Evolutionary conservation across 1,140 invertebrate genomes (phyloP), one percentile per base, ranked within the genome.

Genomic region (Drosophila quadrilineata): DNA sequence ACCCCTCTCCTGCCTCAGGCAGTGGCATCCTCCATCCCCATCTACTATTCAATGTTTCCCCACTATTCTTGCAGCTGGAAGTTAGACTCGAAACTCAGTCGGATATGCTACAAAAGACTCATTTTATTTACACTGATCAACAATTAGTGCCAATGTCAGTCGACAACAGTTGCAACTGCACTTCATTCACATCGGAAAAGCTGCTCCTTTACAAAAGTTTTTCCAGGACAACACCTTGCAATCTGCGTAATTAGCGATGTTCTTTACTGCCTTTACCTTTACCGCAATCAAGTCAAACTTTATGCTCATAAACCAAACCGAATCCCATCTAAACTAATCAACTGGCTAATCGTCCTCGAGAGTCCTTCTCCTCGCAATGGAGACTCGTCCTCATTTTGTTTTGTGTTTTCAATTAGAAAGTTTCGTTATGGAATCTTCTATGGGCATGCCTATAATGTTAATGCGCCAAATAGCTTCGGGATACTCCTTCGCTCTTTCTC

Each of bases 121-220:
- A 66, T 60, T 46, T 33, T 49, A 63, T 54, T 45, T 62, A 67
- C 52, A 54, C 52, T 24, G 14, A n/a, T 2, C 52, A 31, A 22
- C 52, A 54, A 21, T 9, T n/a, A 9, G 10, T 26, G n/a, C n/a
- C n/a, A n/a, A n/a, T 10, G 2, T 28, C 0, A 9, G n/a, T 38
- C 14, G 26, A 19, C n/a, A n/a, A n/a, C n/a, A 19, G 28, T 46
- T 17, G 10, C 3, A 26, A 3, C 10, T 29, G 5, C 1, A 9
- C 8, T 9, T n/a, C 10, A 1, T 29, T 8, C 4, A 29, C 46
- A 75, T 74, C 70, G 28, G 50, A 82, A 66, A n/a, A n/a, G n/a
- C n/a, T 71, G 59, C 76, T 84, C 77, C 76, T 82, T 84, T n/a
- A n/a, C n/a, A 84, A 76, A 82, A 82, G 72, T 84, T 82, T 76